These are phyloP conservation scores for Pelobates fuscus DNA, from an alignment of 2,113 vertebrate genomes.

Conservation along the genomic window DNA sequence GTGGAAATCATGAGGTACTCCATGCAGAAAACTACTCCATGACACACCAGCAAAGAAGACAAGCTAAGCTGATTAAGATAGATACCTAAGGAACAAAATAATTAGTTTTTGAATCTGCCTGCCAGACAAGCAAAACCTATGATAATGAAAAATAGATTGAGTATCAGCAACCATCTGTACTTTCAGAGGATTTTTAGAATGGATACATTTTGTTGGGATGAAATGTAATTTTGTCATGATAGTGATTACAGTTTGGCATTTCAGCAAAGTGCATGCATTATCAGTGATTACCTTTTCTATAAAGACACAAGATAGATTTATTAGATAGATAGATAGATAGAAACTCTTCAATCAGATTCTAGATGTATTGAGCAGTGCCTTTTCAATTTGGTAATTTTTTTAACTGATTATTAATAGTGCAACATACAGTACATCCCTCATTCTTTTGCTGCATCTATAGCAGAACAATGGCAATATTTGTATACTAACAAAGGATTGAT, in stretches of 20 bases:
- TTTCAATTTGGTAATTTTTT: too few relatives aligned
- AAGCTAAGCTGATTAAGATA: slow-evolving; percentile 45
- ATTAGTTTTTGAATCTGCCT: slow-evolving; percentile 46
- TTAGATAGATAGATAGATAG: too few relatives aligned
- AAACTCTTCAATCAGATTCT: too few relatives aligned
- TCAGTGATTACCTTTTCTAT: too few relatives aligned
- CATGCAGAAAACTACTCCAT: slow-evolving; percentile 31
- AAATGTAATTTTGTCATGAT: slow-evolving; percentile 24
- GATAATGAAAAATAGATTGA: slow-evolving; percentile 49
- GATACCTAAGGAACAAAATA: slow-evolving; percentile 47
- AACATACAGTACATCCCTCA: too few relatives aligned
- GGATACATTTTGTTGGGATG: slow-evolving; percentile 30
- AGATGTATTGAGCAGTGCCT: too few relatives aligned
- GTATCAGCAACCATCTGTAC: slow-evolving; percentile 44
- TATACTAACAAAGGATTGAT: too few relatives aligned
- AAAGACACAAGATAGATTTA: too few relatives aligned
- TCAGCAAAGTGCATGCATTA: too few relatives aligned
- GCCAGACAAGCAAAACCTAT: slow-evolving; percentile 45
- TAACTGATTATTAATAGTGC: too few relatives aligned
- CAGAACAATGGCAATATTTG: too few relatives aligned
- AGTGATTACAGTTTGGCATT: slow-evolving; percentile 6
- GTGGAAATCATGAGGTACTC: slow-evolving; percentile 28
- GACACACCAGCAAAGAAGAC: slow-evolving; percentile 31
- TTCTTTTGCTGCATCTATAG: too few relatives aligned
- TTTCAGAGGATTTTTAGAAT: slow-evolving; percentile 28